These are phyloP conservation scores for Malacosoma neustria DNA, from an alignment of 2,888 invertebrate genomes.

Conservation along the genomic window DNA sequence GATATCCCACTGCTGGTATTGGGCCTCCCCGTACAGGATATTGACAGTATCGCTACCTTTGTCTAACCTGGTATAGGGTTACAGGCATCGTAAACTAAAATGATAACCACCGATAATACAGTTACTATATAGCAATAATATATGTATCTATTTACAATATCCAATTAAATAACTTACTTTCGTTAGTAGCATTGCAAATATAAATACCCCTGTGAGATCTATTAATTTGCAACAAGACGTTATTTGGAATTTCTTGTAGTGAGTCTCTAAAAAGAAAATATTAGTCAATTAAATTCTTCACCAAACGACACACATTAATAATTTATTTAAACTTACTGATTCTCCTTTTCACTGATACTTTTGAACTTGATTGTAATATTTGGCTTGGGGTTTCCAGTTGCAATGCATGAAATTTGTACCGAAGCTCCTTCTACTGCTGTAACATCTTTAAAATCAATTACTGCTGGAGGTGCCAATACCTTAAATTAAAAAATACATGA, in stretches of 20 bases:
- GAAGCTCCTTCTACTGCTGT: constrained; percentile 34
- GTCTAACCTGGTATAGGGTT: too few relatives aligned
- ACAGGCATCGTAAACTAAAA: too few relatives aligned
- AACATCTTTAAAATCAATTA: constrained; percentile 34
- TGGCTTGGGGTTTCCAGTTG: constrained; percentile 40
- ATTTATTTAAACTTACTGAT: constrained; percentile 16
- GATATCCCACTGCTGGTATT: too few relatives aligned
- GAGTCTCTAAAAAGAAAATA: constrained; percentile 16
- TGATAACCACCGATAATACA: too few relatives aligned
- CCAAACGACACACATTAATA: background rate
- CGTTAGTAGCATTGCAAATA: constrained; percentile 47
- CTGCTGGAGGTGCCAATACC: constrained; percentile 42
- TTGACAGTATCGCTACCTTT: too few relatives aligned
- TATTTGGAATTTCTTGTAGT: constrained; percentile 23
- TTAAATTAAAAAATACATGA: constrained; percentile 14
- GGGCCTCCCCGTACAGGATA: too few relatives aligned
- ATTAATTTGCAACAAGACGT: constrained; percentile 25
- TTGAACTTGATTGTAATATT: constrained; percentile 31
- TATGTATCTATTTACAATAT: too few relatives aligned
- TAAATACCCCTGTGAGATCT: constrained; percentile 37
- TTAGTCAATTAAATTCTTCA: background rate
- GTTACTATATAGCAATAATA: too few relatives aligned
- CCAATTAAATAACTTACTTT: constrained; percentile 40
- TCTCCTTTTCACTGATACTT: constrained; percentile 23
- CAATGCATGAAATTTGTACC: constrained; percentile 36